Evolutionary conservation across 2,888 invertebrate species (phyloP), one percentile per base, ranked within the genome.

Genomic region (Drosophila testacea): DNA sequence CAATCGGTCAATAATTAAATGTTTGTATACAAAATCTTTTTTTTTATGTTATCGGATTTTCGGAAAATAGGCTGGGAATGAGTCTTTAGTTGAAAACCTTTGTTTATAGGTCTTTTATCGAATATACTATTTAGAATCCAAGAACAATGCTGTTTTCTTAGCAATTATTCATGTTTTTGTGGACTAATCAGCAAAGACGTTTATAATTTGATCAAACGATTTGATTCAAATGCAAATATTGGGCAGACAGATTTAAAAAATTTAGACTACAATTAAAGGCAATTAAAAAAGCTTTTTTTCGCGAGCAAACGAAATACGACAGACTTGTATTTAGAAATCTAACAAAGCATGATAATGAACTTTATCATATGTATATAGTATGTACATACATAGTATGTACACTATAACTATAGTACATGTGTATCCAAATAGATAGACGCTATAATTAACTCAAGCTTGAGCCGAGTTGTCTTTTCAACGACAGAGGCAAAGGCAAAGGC

Each of bases 271-370:
- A 81, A 85, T 81, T 85, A 81, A 67, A 73, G 67, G 62, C 85
- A 81, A 85, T 81, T 73, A 72, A 62, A 66, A 56, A 65, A 38
- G 59, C 47, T 62, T 36, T 52, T 62, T 36, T 52, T 67, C 55
- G 63, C 59, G 59, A 55, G 50, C 55, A 69, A 55, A 67, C 42
- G 69, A 50, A 28, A 71, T 46, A 36, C 51, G 38, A 39, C 16
- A 34, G 10, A 36, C 50, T 50, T 34, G 10, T 48, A 60, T 68
- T 62, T 71, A 36, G 46, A 39, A 69, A 46, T 39, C 38, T 22
- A 65, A 76, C 79, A 79, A 70, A 61, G 68, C 63, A 44, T 60
- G 55, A 79, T 72, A 81, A 84, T 83, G 69, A 84, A 75, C 75
- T 67, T 81, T 73, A 69, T 75, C 68, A 73, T 38, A 46, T 46